Evolutionary conservation across 2,113 vertebrate species (phyloP), one percentile per base, ranked within the genome.

Genomic region (Monopterus albus): DNA sequence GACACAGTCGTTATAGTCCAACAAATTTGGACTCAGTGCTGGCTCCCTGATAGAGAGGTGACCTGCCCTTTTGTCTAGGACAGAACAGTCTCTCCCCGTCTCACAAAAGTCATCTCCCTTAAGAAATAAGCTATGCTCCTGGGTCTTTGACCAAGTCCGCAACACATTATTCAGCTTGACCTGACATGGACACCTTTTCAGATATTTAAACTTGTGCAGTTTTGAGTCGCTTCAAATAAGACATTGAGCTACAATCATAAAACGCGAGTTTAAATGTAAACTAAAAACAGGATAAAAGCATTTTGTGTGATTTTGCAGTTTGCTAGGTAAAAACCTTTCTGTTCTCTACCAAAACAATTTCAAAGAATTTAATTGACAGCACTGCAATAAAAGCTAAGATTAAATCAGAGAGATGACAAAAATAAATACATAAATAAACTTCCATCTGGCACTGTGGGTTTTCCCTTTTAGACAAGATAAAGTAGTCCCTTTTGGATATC

Each of bases 371-470:
- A 45, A 45, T 3, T n/a, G 39, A 31, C 14, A 39, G 0, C 18
- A 57, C 17, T 21, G 56, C 17, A 59, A 49, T 58, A 49, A 47
- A 49, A 73, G 43, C 38, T 52, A 1, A 53, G 75, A 67, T 38
- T 40, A 17, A 76, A 81, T 57, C 45, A 67, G 12, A 18, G 23
- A 42, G 29, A 21, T 70, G 39, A 46, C 36, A 52, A 40, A 52
- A 55, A 59, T 23, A 3, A 3, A 26, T 29, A 0, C n/a, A n/a
- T n/a, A n/a, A n/a, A n/a, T 31, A 31, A 56, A 66, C 29, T 50
- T 73, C 67, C 67, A 73, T 72, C 75, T 82, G 72, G 18, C 33
- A 52, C 26, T 60, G 8, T 47, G 61, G 28, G 13, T 14, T 74
- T 55, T 29, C 29, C n/a, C 25, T 59, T 74, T 57, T 20, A 56